Base-by-base conservation (phyloP, 2,113 vertebrate genomes). In the Cyanoliseus patagonus region DNA sequence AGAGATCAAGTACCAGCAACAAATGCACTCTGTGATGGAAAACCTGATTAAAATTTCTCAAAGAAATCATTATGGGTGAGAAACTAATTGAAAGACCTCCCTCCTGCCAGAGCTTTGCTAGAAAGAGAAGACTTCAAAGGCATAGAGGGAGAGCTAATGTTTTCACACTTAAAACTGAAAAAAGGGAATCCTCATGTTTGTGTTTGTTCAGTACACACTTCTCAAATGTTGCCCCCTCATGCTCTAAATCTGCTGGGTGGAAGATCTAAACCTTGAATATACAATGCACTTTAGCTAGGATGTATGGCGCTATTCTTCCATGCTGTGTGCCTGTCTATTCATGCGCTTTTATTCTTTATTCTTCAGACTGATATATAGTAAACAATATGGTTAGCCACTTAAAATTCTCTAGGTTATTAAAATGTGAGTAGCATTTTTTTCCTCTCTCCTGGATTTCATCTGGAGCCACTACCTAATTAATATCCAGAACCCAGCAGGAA, bases 11-110 rank as follows among this genome's bases (percentile, higher is more conserved):
- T 95, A 88, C 61, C 86, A 93, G 85, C 75, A 95, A 95, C 85
- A 95, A 96, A 97, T 87, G 81, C 59, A 76, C 63, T 94, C 90
- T 87, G 57, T 84, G 93, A 97, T 97, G 51, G 87, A 96, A 97
- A 97, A 94, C 80, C 92, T 97, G 96, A 97, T 97, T 97, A 97
- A 95, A 97, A 97, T 97, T 96, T 95, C 94, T 96, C 97, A 97
- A 97, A 97, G 95, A 94, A 97, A 97, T 96, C 93, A 95, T 97
- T 96, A 97, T 86, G 95, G 92, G 94, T 83, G 67, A 96, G 87
- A 96, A 97, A 96, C 93, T 96, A 95, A 96, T 96, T 97, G 94
- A 96, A 94, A 97, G 91, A 93, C 95, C 94, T 95, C 93, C 94
- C 93, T 96, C 93, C 95, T 96, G 94, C 80, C 90, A 96, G 90